Percentiles rank a stretch among this genome's conserved stretches.
Conservation (phyloP, 2,113 vertebrate species). For the Catharus minimus region DNA sequence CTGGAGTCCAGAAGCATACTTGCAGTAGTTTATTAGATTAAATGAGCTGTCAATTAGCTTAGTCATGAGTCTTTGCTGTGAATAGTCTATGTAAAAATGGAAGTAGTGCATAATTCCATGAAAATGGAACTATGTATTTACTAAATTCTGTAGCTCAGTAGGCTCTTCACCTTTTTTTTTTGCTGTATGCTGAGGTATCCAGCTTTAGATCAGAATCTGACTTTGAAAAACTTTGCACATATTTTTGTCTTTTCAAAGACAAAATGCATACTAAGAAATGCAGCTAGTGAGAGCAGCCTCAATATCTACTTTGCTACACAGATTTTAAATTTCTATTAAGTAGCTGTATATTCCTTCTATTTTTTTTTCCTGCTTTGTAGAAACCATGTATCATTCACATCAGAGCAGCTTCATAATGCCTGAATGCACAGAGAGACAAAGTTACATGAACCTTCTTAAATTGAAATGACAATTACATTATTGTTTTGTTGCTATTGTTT, state of each 20-base stretch:
- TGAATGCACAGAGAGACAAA: background rate
- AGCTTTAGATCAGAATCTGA: background rate
- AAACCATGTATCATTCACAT: background rate
- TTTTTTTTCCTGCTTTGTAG: background rate
- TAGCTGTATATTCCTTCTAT: background rate
- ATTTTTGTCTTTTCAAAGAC: background rate
- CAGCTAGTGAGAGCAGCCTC: background rate
- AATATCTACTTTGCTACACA: background rate
- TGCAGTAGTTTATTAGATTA: constrained; percentile 56
- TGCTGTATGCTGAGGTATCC: background rate
- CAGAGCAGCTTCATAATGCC: background rate
- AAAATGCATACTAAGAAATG: background rate
- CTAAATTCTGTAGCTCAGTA: background rate
- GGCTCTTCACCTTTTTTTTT: background rate
- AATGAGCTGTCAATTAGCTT: constrained; percentile 56
- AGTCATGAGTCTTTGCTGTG: background rate
- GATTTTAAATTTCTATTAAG: background rate
- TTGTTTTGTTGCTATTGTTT: fast-evolving
- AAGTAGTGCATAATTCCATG: background rate
- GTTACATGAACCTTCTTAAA: background rate
- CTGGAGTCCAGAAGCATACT: constrained; percentile 20
- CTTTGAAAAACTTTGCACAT: background rate
- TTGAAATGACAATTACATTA: background rate
- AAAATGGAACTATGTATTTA: background rate
- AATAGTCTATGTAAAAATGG: background rate